Evolutionary conservation across 1,140 invertebrate species (phyloP).

Genomic region (Dermatophagoides farinae): DNA sequence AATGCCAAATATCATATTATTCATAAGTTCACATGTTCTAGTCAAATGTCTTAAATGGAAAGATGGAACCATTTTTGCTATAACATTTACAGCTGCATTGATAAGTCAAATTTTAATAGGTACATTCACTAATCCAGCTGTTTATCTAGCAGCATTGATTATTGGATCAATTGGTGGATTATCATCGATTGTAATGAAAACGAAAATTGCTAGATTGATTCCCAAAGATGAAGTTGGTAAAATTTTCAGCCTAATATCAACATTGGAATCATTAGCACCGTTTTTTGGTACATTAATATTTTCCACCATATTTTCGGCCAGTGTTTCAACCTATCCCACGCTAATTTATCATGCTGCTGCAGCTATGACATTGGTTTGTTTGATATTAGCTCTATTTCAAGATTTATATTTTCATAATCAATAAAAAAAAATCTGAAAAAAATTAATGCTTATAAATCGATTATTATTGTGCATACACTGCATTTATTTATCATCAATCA

Average conservation of each 20-base stretch:
- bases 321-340: background rate
- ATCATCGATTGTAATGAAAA: background rate
- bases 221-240: background rate
- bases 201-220: background rate
- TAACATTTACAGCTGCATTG: background rate
- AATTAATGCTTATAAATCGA: background rate
- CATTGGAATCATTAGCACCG: background rate
- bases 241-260: background rate
- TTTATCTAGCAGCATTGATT: background rate
- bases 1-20: background rate
- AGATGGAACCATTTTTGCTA: background rate
- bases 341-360: background rate
- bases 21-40: background rate
- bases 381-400: background rate
- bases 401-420: background rate
- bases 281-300: background rate
- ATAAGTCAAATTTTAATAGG: background rate
- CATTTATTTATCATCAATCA: background rate
- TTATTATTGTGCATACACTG: background rate
- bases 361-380: background rate
- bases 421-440: no score
- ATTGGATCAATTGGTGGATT: background rate
- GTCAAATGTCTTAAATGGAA: background rate
- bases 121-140: background rate
- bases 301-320: background rate